phyloP scores from a whole-genome alignment of 1,140 invertebrate genomes.

The Elymnias hypermnestra region DNA sequence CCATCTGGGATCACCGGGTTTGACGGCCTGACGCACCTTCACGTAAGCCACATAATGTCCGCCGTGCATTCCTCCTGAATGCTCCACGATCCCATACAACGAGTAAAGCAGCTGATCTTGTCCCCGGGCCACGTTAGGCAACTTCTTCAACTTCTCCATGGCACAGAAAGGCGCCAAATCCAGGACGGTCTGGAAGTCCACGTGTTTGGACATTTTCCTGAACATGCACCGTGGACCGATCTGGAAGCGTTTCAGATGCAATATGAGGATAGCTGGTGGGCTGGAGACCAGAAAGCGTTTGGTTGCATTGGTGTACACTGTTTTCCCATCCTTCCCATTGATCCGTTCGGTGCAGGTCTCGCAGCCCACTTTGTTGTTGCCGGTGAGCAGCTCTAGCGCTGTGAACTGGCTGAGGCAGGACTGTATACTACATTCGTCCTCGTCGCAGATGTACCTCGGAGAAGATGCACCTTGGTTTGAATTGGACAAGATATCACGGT shows the following conservation, averaged over 20 bases:
- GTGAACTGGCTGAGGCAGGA: slow-evolving; percentile 96
- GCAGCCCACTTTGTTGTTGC: slow-evolving; percentile 94
- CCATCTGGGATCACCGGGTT: slow-evolving; percentile 79
- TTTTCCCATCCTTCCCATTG: slow-evolving; percentile 81
- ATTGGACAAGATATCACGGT: slow-evolving; percentile 37
- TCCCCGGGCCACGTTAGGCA: slow-evolving; percentile 78
- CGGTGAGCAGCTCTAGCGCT: slow-evolving; percentile 89
- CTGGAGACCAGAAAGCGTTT: slow-evolving; percentile 94
- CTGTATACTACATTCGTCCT: slow-evolving; percentile 88
- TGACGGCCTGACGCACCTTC: slow-evolving; percentile 81
- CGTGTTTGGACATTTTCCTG: slow-evolving; percentile 89
- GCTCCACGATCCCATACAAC: slow-evolving; percentile 96
- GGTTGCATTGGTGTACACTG: slow-evolving; percentile 91
- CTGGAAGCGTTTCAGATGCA: slow-evolving; percentile 96
- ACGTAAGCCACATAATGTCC: slow-evolving; percentile 98
- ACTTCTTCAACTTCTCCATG: slow-evolving; percentile 81
- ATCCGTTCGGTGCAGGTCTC: slow-evolving; percentile 89
- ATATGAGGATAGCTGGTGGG: slow-evolving; percentile 94
- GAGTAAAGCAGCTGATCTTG: slow-evolving; percentile 89
- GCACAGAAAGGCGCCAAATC: slow-evolving; percentile 95
- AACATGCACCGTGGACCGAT: slow-evolving; percentile 76
- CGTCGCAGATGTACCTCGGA: slow-evolving; percentile 82
- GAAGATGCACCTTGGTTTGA: slow-evolving; percentile 73
- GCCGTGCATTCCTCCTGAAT: slow-evolving; percentile 91
- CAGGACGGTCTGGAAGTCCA: slow-evolving; percentile 91